phyloP scores from a whole-genome alignment of 2,113 vertebrate species.

The Odocoileus virginianus region DNA sequence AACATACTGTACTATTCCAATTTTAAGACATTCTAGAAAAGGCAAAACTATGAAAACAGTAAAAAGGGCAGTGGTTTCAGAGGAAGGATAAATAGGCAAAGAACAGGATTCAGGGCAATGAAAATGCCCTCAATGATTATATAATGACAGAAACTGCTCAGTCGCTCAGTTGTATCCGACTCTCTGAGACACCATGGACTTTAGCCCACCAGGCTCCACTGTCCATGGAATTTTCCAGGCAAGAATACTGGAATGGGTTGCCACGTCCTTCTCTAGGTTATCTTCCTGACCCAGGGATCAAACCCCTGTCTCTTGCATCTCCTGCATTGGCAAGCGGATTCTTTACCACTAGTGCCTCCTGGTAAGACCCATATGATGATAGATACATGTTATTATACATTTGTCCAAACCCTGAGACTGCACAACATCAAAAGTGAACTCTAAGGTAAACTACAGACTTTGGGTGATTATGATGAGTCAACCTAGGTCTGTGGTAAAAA shows the following conservation, averaged over 20 bases:
- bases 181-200: background rate
- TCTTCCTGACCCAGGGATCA: background rate
- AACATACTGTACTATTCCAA: background rate
- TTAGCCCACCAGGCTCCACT: background rate
- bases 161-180: accelerated
- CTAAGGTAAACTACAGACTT: background rate
- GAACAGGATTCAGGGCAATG: background rate
- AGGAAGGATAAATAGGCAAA: background rate
- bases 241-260: background rate
- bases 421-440: background rate
- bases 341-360: background rate
- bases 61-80: background rate
- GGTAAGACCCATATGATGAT: background rate
- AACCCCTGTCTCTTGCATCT: background rate
- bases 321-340: background rate
- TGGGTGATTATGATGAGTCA: background rate
- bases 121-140: background rate
- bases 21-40: background rate
- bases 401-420: background rate
- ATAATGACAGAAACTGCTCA: background rate
- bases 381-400: background rate
- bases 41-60: background rate
- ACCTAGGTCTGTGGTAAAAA: background rate
- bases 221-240: background rate
- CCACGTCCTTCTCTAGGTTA: background rate